A percentile compares a stretch with the other conserved stretches of the same genome.
These are phyloP conservation scores for Brenthis daphne DNA, from an alignment of 2,888 invertebrate species.

Conservation along the genomic window DNA sequence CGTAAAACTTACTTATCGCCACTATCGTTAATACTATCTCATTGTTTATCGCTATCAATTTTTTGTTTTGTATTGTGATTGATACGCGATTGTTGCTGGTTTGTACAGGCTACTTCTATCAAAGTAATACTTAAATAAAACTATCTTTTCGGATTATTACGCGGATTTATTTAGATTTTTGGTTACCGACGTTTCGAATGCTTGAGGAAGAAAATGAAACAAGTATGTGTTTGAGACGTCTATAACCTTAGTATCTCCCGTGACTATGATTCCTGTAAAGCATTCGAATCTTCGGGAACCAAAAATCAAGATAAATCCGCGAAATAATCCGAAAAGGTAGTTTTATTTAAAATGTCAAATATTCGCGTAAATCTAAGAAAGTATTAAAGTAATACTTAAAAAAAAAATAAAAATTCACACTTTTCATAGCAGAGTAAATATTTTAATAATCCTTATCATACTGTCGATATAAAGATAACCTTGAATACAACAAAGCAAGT, in stretches of 20 bases:
- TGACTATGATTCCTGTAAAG: too few species aligned
- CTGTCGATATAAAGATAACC: slow-evolving; percentile 27
- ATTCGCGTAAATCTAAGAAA: too few species aligned
- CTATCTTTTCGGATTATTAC: too few species aligned
- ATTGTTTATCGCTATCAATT: slow-evolving; percentile 50
- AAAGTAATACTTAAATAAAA: neutral
- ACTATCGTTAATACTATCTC: slow-evolving; percentile 52
- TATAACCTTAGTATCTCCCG: too few species aligned
- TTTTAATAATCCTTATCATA: slow-evolving; percentile 11
- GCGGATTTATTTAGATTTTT: too few species aligned
- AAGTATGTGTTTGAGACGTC: too few species aligned
- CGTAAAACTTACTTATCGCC: slow-evolving; percentile 45
- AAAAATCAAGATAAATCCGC: too few species aligned
- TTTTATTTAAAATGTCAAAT: too few species aligned
- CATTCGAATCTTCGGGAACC: too few species aligned
- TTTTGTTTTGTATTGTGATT: slow-evolving; percentile 42
- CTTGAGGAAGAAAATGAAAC: too few species aligned
- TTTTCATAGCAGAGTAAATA: neutral
- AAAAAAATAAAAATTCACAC: neutral
- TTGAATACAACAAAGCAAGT: slow-evolving; percentile 25
- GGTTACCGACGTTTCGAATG: too few species aligned
- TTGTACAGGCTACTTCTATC: slow-evolving; percentile 39
- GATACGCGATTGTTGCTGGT: slow-evolving; percentile 50
- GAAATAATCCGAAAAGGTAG: too few species aligned
- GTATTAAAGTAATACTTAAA: neutral